A percentile compares a stretch with the other conserved stretches of the same genome.
These are phyloP conservation scores for Trinorchestia longiramus DNA, from an alignment of 1,140 invertebrate genomes.

Conservation along the genomic window DNA sequence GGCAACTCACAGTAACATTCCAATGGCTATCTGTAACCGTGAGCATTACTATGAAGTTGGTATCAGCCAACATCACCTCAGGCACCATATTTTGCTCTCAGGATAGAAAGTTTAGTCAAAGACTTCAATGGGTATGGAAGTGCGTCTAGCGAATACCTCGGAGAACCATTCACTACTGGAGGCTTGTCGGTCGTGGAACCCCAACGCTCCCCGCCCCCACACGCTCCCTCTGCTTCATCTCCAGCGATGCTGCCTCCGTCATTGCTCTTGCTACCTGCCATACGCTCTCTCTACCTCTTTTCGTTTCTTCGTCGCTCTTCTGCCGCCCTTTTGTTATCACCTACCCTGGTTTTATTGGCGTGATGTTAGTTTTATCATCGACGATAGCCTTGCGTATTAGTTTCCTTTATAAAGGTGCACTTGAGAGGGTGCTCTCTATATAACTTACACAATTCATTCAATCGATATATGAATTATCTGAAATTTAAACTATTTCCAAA, in stretches of 20 bases:
- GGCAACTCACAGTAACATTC: not conserved
- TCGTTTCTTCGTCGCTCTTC: constrained; percentile 12
- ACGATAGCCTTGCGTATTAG: too few relatives aligned
- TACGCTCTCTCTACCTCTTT: not conserved
- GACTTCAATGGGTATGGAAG: not conserved
- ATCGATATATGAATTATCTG: too few relatives aligned
- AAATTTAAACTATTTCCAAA: too few relatives aligned
- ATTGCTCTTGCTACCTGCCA: constrained; percentile 14
- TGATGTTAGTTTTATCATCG: not conserved
- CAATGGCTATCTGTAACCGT: not conserved
- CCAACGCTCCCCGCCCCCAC: constrained; percentile 27
- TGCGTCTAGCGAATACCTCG: not conserved
- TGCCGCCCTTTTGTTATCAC: not conserved
- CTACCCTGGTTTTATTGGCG: not conserved
- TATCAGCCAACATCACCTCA: not conserved
- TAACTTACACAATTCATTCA: too few relatives aligned
- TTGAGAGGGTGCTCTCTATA: too few relatives aligned
- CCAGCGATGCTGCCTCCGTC: constrained; percentile 31
- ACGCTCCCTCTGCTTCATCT: constrained; percentile 35
- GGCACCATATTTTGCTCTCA: not conserved
- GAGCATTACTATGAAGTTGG: not conserved
- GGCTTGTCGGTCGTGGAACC: not conserved
- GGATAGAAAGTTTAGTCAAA: constrained; percentile 1
- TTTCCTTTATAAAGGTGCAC: too few relatives aligned
- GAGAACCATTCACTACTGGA: constrained; percentile 4